Conservation (phyloP, 2,888 invertebrate species). For the Brachypalpus laphriformis region DNA sequence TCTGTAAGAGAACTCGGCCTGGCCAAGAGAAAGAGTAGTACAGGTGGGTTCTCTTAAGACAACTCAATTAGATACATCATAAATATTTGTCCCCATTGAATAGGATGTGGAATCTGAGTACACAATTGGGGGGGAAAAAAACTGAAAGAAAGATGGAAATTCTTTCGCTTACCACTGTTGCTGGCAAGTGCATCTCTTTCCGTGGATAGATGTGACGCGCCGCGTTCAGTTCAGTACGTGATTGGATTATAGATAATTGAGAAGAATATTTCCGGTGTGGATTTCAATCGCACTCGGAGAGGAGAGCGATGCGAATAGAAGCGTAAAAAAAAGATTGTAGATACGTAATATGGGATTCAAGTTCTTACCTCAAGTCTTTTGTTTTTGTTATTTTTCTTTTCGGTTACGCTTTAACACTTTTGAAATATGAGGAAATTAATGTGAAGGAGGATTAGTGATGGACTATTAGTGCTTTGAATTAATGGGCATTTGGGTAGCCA, state of each 20-base stretch:
- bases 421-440: background rate
- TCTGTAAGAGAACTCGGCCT: background rate
- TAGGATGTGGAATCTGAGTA: constrained; percentile 20
- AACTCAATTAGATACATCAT: constrained; percentile 65
- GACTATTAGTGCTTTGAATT: background rate
- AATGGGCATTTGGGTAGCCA: background rate
- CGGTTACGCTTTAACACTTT: constrained; percentile 23
- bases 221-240: constrained; percentile 39
- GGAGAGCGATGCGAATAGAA: background rate
- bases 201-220: constrained; percentile 37
- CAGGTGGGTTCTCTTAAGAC: constrained; percentile 54
- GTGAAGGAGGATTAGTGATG: background rate
- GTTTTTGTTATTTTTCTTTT: constrained; percentile 29
- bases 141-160: constrained; percentile 3
- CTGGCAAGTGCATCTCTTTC: constrained; percentile 19
- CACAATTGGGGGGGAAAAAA: background rate
- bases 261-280: constrained; percentile 68
- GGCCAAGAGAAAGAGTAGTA: background rate
- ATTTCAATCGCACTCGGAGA: constrained; percentile 34
- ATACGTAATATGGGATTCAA: background rate
- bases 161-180: constrained; percentile 1
- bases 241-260: constrained; percentile 61
- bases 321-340: background rate
- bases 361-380: constrained; percentile 52
- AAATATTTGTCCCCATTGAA: constrained; percentile 40